These are phyloP conservation scores for Astyanax mexicanus DNA, from an alignment of 2,797 vertebrate species.

Conservation along the genomic window DNA sequence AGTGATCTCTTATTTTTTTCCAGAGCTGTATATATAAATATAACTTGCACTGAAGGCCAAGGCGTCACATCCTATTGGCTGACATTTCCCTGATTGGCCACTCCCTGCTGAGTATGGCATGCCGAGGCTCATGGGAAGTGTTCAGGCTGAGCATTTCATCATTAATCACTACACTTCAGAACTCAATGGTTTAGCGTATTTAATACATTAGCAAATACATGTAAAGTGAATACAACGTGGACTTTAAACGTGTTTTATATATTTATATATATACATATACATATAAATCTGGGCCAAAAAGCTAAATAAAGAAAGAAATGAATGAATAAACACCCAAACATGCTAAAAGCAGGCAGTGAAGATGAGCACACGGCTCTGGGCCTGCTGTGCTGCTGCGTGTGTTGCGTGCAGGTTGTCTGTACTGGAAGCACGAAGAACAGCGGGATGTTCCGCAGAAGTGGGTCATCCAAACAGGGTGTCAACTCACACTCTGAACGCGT, in stretches of 20 bases:
- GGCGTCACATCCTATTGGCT: not conserved
- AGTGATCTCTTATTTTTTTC: no score
- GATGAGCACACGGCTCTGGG: not conserved
- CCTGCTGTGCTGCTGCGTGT: slow-evolving; percentile 4
- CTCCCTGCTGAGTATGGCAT: not conserved
- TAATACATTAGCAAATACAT: not conserved
- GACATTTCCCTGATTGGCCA: not conserved
- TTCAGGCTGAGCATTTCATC: not conserved
- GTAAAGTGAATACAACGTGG: no score
- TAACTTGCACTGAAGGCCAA: not conserved
- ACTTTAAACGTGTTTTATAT: no score
- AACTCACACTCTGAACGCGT: not conserved
- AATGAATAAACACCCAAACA: not conserved
- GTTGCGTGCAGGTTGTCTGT: slow-evolving; percentile 1
- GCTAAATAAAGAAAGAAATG: not conserved
- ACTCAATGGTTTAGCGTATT: no score
- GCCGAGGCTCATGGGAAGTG: not conserved
- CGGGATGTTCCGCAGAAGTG: not conserved
- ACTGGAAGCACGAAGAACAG: not conserved
- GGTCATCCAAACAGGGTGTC: not conserved
- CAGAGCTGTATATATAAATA: no score
- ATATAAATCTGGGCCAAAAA: not conserved
- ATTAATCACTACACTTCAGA: no score
- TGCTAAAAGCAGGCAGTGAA: not conserved
- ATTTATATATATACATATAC: no score